Evolutionary conservation across 1,140 invertebrate genomes (phyloP).

Genomic region (Eubasilissa regina): DNA sequence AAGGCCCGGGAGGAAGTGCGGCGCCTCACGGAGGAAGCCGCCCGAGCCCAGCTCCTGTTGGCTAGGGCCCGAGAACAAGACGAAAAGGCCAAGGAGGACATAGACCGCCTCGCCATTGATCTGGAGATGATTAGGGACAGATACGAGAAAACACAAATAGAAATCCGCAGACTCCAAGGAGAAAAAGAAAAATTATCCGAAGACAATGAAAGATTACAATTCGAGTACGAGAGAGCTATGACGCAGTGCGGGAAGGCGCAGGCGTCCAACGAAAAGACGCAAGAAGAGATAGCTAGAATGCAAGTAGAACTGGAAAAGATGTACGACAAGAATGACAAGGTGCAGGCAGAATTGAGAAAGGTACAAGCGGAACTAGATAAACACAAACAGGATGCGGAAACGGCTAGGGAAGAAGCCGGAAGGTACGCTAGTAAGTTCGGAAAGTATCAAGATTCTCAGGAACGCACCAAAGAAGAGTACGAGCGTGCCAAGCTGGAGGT

Average conservation of each 20-base stretch:
- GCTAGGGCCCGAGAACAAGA: conserved; percentile 90
- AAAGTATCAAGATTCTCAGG: conserved; percentile 86
- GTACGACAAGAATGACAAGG: conserved; percentile 91
- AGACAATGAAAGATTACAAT: conserved; percentile 88
- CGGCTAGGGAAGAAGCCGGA: conserved; percentile 80
- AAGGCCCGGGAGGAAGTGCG: conserved; percentile 89
- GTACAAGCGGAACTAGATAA: conserved; percentile 84
- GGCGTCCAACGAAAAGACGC: conserved; percentile 87
- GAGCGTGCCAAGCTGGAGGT: conserved; percentile 87
- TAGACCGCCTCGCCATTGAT: conserved; percentile 85
- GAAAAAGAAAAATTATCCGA: conserved; percentile 90
- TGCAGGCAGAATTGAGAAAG: conserved; percentile 86
- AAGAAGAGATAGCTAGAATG: conserved; percentile 89
- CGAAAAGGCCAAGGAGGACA: conserved; percentile 91
- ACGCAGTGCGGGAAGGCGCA: conserved; percentile 88
- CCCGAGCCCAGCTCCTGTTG: conserved; percentile 86
- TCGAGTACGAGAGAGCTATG: conserved; percentile 88
- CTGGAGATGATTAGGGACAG: conserved; percentile 90
- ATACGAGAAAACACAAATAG: conserved; percentile 90
- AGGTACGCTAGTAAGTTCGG: conserved; percentile 82
- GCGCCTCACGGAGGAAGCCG: conserved; percentile 89
- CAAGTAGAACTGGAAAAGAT: conserved; percentile 92
- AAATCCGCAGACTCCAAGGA: conserved; percentile 84
- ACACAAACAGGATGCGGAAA: conserved; percentile 79
- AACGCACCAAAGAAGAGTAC: conserved; percentile 86